phyloP scores from a whole-genome alignment of 2,888 invertebrate species.

The Sminthurides aquaticus region DNA sequence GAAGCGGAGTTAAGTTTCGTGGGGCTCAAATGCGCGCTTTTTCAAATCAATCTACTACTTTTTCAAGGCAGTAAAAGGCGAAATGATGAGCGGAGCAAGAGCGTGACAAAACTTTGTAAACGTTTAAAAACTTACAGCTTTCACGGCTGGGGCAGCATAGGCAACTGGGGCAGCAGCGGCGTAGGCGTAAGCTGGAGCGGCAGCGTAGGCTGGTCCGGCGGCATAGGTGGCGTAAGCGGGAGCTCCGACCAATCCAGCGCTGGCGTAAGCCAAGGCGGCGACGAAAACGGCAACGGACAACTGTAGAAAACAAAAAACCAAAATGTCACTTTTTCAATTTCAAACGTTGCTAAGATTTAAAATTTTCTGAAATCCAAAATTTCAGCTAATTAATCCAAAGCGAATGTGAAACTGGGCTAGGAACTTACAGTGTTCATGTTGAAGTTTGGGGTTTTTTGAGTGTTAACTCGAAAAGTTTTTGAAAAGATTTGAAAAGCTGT shows the following conservation, averaged over 20 bases:
- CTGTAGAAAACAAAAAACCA: conserved; percentile 10
- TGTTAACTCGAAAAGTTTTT: conserved; percentile 9
- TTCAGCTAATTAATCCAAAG: not conserved
- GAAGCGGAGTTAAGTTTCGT: not conserved
- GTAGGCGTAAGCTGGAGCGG: conserved; percentile 12
- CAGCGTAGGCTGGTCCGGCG: conserved; percentile 15
- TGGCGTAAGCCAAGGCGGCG: conserved; percentile 23
- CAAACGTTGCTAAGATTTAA: not conserved
- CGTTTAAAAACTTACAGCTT: not conserved
- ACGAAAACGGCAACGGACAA: conserved; percentile 24
- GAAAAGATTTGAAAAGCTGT: conserved; percentile 1
- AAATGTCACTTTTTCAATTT: not conserved
- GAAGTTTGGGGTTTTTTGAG: conserved; percentile 9
- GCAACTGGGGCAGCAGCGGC: conserved; percentile 10
- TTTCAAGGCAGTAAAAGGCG: no score
- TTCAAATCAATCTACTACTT: not conserved
- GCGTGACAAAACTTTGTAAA: no score
- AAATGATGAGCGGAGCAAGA: no score
- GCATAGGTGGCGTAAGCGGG: conserved; percentile 3
- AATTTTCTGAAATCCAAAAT: not conserved
- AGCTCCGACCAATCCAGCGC: conserved; percentile 10
- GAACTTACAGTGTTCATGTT: conserved; percentile 31
- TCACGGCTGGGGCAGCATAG: conserved; percentile 16
- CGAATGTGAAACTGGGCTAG: not conserved
- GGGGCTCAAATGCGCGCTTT: not conserved